Conservation (phyloP, 2,888 invertebrate genomes). For the Teleogryllus oceanicus region DNA sequence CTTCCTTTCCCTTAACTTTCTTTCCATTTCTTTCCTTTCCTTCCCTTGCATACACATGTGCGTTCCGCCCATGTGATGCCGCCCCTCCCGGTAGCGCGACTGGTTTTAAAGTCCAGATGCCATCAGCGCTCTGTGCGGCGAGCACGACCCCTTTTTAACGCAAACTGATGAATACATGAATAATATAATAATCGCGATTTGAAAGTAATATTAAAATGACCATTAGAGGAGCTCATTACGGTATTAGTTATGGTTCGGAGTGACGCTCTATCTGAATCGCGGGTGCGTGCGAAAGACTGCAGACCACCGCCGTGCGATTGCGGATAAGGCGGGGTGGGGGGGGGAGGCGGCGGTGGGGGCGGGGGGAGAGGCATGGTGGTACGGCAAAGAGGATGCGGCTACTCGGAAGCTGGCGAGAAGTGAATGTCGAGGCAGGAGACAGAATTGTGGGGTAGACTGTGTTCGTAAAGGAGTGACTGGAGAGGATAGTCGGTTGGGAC, state of each 20-base stretch:
- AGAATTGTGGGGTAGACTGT: too few relatives aligned
- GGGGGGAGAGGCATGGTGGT: not conserved
- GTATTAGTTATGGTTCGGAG: not conserved
- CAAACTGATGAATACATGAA: not conserved
- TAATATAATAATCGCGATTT: not conserved
- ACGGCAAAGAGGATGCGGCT: too few relatives aligned
- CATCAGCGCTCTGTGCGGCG: not conserved
- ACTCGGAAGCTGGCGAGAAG: too few relatives aligned
- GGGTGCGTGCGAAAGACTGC: not conserved
- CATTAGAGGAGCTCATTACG: not conserved
- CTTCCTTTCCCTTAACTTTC: too few relatives aligned
- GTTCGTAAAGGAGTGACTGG: too few relatives aligned
- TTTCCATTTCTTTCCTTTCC: too few relatives aligned
- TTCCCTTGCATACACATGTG: too few relatives aligned
- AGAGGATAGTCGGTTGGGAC: too few relatives aligned
- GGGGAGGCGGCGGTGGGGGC: not conserved
- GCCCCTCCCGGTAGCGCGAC: not conserved
- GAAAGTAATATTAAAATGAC: not conserved
- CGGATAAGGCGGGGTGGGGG: not conserved
- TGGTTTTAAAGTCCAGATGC: not conserved
- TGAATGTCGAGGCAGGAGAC: too few relatives aligned
- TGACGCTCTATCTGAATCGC: not conserved
- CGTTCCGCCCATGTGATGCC: too few relatives aligned
- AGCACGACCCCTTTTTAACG: conserved; percentile 12
- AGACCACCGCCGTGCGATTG: not conserved